Evolutionary conservation across 2,797 vertebrate genomes (phyloP).

Genomic region (Cyprinodon diabolis): DNA sequence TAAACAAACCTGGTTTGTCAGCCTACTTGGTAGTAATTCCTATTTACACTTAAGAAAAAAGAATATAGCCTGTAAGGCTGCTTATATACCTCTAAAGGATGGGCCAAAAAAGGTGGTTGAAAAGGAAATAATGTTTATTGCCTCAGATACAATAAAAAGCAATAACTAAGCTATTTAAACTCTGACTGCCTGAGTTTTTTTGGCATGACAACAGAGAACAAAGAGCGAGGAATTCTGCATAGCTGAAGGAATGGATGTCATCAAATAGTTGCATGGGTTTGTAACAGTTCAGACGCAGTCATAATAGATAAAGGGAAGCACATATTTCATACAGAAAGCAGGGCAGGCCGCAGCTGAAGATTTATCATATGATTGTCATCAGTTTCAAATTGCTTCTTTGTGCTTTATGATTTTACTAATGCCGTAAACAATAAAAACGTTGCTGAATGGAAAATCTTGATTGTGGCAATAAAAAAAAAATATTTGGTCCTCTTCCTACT

Average conservation of each 20-base stretch:
- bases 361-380: slow-evolving; percentile 5
- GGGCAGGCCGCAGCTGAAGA: background rate
- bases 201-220: background rate
- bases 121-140: background rate
- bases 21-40: background rate
- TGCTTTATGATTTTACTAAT: background rate
- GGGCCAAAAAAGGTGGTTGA: background rate
- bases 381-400: background rate
- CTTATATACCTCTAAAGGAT: background rate
- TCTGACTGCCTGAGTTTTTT: background rate
- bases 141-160: background rate
- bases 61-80: background rate
- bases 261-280: background rate
- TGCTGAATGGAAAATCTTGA: background rate
- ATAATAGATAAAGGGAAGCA: background rate
- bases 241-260: background rate
- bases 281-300: background rate
- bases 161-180: background rate
- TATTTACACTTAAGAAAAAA: background rate
- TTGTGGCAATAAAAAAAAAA: too few species aligned
- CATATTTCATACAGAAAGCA: background rate
- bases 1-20: background rate
- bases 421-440: background rate
- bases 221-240: background rate
- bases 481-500: background rate